Conservation (phyloP, 2,888 invertebrate genomes). For the Erannis defoliaria region DNA sequence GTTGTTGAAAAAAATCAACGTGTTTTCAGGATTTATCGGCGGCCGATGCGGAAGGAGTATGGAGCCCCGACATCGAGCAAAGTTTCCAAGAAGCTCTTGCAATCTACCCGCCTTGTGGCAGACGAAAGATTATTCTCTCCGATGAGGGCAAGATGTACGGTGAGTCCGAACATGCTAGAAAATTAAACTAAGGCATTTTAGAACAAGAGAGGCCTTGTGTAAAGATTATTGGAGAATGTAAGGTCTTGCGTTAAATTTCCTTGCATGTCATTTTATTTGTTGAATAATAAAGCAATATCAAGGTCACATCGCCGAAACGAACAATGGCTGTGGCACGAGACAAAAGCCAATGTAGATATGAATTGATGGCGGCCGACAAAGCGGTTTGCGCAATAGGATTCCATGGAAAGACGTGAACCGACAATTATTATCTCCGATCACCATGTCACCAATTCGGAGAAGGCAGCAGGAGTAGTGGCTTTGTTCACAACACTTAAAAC, state of each 20-base stretch:
- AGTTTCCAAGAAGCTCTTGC: constrained; percentile 99
- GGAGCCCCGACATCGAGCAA: constrained; percentile 99
- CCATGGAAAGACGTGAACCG: constrained; percentile 83
- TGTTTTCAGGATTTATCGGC: constrained; percentile 94
- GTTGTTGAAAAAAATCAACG: not conserved
- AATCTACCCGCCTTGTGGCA: constrained; percentile 99
- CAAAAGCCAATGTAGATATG: constrained; percentile 75
- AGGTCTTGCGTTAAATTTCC: constrained; percentile 10
- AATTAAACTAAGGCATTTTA: constrained; percentile 25
- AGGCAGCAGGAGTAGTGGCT: constrained; percentile 59
- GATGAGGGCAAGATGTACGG: constrained; percentile 99
- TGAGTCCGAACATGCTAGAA: constrained; percentile 88
- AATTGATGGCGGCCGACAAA: constrained; percentile 82
- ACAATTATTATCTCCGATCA: constrained; percentile 84
- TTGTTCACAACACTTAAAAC: constrained; percentile 46
- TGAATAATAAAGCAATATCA: constrained; percentile 77
- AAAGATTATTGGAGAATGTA: not conserved
- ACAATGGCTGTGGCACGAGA: constrained; percentile 83
- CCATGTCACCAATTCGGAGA: constrained; percentile 77
- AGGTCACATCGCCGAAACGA: constrained; percentile 75
- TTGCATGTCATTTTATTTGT: constrained; percentile 36
- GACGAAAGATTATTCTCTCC: constrained; percentile 99
- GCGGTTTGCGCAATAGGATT: constrained; percentile 85
- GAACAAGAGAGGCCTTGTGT: not conserved
- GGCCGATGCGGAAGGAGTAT: constrained; percentile 99